Base-by-base conservation (phyloP, 1,140 invertebrate genomes). In the Agrilus planipennis region DNA sequence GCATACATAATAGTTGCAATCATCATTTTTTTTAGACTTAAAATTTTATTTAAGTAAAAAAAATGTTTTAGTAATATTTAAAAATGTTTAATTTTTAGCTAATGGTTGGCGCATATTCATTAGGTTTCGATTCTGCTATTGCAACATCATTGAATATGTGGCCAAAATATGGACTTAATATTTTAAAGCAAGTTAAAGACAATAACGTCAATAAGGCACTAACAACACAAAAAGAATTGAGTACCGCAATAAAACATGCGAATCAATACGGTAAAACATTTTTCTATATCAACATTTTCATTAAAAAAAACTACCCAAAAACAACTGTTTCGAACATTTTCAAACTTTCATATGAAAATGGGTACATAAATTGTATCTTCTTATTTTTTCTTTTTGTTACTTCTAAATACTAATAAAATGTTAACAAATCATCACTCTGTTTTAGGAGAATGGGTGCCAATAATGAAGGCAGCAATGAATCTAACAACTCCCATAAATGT, bases 91-190 rank as follows among this genome's bases (percentile, higher is more conserved):
- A 42, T 21, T 51, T 51, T 34, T 42, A 81, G 77, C 47, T 79
- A 31, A 58, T 79, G 19, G 62, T 70, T 0, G 71, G 72, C 35
- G 80, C 71, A 4, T 70, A 67, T 6, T 54, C 72, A 2, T 47
- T 76, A 2, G 81, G 80, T 20, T 77, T 83, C 49, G 69, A 77
- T 50, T 80, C 77, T 2, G 70, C 71, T 14, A 81, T 83, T 46
- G 68, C 72, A 27, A 79, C 77, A 1, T 69, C 71, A 4, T 65
- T 72, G 25, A 85, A 81, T 49, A 62, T 83, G 22, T 62, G 71
- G 23, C 69, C 72, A 4, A 54, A 70, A 46, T 39, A 63, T 2
- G 53, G 55, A 16, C 40, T 62, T 0, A 46, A 65, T 37, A 69
- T 76, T 30, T 40, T 67, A 4, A 47, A 64, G 20, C 50, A 52